Conservation (phyloP, 2,113 vertebrate genomes). For the Acrocephalus kingi region DNA sequence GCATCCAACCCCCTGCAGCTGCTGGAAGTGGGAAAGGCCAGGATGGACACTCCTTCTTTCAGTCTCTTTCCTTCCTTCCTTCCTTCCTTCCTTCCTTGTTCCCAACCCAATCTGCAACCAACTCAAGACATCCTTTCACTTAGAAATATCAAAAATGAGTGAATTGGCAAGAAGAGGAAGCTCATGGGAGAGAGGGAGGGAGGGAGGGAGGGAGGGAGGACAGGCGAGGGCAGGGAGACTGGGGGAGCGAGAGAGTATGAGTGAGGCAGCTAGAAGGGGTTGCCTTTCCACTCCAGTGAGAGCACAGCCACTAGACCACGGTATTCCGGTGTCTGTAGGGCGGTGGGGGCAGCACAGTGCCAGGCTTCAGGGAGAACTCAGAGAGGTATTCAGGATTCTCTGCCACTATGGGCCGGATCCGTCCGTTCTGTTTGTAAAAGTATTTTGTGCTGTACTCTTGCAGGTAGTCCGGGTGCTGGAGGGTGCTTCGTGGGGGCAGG, state of each 20-base stretch:
- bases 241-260: neutral
- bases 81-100: conserved; percentile 45
- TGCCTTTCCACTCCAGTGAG: conserved; percentile 32
- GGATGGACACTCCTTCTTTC: neutral
- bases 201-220: neutral
- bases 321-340: conserved; percentile 98
- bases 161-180: conserved; percentile 72
- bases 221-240: neutral
- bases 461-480: conserved; percentile 89
- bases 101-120: conserved; percentile 40
- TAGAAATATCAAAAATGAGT: conserved; percentile 68
- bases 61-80: conserved; percentile 54
- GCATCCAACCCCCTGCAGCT: neutral
- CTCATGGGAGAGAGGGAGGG: conserved; percentile 36
- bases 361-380: conserved; percentile 91
- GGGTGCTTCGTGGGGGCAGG: conserved; percentile 86
- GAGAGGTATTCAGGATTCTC: conserved; percentile 97
- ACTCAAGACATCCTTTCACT: conserved; percentile 52
- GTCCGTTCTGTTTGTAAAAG: conserved; percentile 96
- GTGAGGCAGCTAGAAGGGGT: conserved; percentile 46
- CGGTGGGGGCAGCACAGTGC: conserved; percentile 90
- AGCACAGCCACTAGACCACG: conserved; percentile 83
- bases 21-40: conserved; percentile 37
- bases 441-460: conserved; percentile 91
- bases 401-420: conserved; percentile 88